A percentile compares a stretch with the other conserved stretches of the same genome.
Conservation (phyloP, 2,888 invertebrate species). For the Hypomecis atomaria region DNA sequence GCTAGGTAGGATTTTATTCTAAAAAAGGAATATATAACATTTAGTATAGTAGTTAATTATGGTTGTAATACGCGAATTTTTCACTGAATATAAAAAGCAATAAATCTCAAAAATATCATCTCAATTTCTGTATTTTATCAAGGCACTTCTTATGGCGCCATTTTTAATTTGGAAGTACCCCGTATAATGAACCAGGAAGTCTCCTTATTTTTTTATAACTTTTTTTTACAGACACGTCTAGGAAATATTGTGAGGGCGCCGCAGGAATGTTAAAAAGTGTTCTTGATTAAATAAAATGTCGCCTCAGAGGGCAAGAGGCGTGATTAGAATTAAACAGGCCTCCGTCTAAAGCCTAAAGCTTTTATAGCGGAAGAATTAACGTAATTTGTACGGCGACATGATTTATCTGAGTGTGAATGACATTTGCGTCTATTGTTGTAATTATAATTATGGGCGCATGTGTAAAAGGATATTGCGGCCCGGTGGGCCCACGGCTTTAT, state of each 20-base stretch:
- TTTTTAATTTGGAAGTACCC: conserved; percentile 27
- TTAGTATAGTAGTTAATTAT: no score
- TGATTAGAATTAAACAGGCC: conserved; percentile 65
- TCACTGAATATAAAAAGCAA: no score
- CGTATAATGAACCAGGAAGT: conserved; percentile 52
- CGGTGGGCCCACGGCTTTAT: no score
- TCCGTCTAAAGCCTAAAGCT: conserved; percentile 32
- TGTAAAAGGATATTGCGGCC: background rate
- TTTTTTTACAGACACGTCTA: conserved; percentile 47
- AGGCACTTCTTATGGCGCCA: background rate
- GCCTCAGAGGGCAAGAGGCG: conserved; percentile 61
- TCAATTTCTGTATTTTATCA: no score
- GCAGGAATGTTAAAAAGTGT: conserved; percentile 79
- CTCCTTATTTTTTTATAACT: conserved; percentile 51
- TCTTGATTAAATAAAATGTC: conserved; percentile 83
- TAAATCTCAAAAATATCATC: no score
- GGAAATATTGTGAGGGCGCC: conserved; percentile 69
- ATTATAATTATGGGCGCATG: conserved; percentile 5
- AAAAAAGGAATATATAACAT: no score
- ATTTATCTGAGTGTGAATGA: conserved; percentile 39
- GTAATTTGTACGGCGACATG: conserved; percentile 41
- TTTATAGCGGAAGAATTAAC: conserved; percentile 47
- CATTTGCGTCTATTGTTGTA: conserved; percentile 17
- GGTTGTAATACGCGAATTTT: no score
- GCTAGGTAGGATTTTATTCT: no score